A percentile compares a stretch with the other conserved stretches of the same genome.
Evolutionary conservation across 2,797 vertebrate species (phyloP).

Genomic region (Ara ararauna): DNA sequence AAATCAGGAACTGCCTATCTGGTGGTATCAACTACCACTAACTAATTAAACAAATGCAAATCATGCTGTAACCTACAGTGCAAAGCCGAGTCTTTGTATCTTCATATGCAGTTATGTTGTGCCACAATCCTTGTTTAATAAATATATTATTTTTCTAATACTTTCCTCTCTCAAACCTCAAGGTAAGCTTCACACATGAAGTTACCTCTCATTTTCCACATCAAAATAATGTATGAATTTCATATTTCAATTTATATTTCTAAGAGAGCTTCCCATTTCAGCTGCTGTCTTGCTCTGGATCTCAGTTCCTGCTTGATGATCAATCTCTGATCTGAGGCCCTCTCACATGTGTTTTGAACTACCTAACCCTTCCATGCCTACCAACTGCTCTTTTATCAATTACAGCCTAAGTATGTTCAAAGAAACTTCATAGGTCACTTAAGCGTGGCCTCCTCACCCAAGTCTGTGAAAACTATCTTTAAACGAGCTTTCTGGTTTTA

Average conservation of each 20-base stretch:
- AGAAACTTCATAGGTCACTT: not conserved
- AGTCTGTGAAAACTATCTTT: not conserved
- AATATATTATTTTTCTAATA: not conserved
- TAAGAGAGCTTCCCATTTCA: not conserved
- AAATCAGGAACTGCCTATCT: not conserved
- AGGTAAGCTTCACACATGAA: not conserved
- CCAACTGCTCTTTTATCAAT: not conserved
- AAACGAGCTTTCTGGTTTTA: not conserved
- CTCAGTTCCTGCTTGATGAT: not conserved
- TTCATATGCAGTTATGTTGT: not conserved
- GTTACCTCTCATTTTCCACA: not conserved
- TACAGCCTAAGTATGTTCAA: conserved; percentile 20
- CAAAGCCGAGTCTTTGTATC: not conserved
- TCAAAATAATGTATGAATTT: not conserved
- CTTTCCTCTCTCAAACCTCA: not conserved
- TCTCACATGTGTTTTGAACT: not conserved
- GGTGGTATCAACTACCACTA: not conserved
- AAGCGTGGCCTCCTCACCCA: not conserved
- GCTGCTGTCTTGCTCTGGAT: not conserved
- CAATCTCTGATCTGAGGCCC: not conserved
- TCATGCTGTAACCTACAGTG: not conserved
- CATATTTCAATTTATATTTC: not conserved
- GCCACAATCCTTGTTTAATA: not conserved
- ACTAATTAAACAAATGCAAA: not conserved
- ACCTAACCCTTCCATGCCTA: not conserved